Conservation (phyloP, 2,113 vertebrate species). For the Leptobrachium ailaonicum region DNA sequence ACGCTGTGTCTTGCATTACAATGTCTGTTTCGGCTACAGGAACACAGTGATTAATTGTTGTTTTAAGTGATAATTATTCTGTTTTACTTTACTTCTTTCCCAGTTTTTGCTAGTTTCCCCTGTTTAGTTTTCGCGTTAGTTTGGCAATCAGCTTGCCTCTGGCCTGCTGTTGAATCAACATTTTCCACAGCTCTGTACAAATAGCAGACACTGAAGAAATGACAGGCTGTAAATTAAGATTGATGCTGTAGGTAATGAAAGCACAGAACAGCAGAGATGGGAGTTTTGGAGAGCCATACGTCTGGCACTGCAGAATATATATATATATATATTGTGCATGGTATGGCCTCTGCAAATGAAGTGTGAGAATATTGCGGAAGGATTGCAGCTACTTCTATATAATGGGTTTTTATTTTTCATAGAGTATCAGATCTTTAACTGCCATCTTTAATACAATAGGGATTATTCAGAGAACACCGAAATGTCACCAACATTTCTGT, state of each 20-base stretch:
- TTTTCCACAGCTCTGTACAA: constrained; percentile 43
- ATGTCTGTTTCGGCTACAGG: constrained; percentile 7
- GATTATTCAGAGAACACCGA: no score
- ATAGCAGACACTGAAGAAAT: constrained; percentile 46
- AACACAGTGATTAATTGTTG: no score
- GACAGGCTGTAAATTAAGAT: constrained; percentile 50
- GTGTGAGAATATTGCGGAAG: constrained; percentile 20
- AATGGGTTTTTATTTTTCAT: not conserved
- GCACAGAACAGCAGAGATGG: constrained; percentile 35
- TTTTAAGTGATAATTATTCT: not conserved
- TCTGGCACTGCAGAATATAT: constrained; percentile 5
- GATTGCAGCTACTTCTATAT: not conserved
- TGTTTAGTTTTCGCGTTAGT: constrained; percentile 36
- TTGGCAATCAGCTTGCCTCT: constrained; percentile 40
- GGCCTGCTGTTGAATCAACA: constrained; percentile 51
- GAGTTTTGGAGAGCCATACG: constrained; percentile 33
- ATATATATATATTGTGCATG: constrained; percentile 24
- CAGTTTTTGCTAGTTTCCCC: constrained; percentile 26
- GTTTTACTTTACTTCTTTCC: constrained; percentile 36
- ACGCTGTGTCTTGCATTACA: not conserved
- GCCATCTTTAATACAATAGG: no score
- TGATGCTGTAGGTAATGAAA: constrained; percentile 37
- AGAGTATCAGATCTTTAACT: no score
- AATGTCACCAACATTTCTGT: no score
- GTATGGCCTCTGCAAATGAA: not conserved